Evolutionary conservation across 2,888 invertebrate genomes (phyloP).

Genomic region (Bembecia ichneumoniformis): DNA sequence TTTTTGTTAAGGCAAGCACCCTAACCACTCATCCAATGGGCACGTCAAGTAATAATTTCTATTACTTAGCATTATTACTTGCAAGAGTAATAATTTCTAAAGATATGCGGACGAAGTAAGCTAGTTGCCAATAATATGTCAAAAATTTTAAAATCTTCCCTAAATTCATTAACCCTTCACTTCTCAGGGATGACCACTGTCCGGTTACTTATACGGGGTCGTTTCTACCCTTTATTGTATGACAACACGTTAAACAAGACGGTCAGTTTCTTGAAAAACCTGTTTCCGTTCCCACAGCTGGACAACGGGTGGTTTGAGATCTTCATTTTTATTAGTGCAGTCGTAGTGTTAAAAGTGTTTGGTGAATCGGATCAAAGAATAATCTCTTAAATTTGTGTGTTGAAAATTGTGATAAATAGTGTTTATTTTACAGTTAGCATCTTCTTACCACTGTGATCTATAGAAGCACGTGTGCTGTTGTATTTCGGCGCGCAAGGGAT

Average conservation of each 20-base stretch:
- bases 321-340: conserved; percentile 19
- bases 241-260: conserved; percentile 26
- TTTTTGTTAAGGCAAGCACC: no score
- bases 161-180: conserved; percentile 1
- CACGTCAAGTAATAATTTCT: no score
- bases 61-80: no score
- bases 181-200: conserved; percentile 13
- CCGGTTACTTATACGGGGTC: conserved; percentile 16
- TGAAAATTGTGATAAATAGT: no score
- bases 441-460: no score
- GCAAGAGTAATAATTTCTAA: no score
- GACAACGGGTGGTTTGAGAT: conserved; percentile 17
- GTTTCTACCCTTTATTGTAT: conserved; percentile 23
- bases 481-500: no score
- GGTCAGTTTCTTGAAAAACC: conserved; percentile 24
- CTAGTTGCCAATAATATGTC: background rate
- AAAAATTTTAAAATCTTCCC: background rate
- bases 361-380: background rate
- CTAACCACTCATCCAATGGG: no score
- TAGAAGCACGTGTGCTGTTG: no score
- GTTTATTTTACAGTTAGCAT: no score
- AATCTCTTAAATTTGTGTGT: no score
- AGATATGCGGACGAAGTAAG: no score
- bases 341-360: conserved; percentile 14
- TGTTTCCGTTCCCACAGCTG: conserved; percentile 36